phyloP scores from a whole-genome alignment of 2,888 invertebrate genomes.

The Apodemia hepburni region DNA sequence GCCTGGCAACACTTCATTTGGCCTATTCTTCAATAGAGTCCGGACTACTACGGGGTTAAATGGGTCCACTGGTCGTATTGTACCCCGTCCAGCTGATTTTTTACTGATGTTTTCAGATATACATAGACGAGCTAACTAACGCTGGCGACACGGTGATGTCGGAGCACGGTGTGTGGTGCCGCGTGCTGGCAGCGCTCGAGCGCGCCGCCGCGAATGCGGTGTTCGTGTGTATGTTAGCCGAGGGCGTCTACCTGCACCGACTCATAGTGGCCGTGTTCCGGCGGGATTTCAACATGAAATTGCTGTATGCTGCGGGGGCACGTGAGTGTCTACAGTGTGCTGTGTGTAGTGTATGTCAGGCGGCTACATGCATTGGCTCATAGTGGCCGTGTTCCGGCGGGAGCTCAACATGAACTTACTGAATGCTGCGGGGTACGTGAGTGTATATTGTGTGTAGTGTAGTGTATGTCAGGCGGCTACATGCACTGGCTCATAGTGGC shows the following conservation, averaged over 20 bases:
- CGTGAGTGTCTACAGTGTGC: slow-evolving; percentile 42
- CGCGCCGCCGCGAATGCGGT: slow-evolving; percentile 78
- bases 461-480: slow-evolving; percentile 56
- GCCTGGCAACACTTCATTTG: no score
- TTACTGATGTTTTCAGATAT: slow-evolving; percentile 45
- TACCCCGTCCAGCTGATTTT: no score
- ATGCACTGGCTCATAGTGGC: slow-evolving; percentile 84
- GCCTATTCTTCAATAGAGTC: no score
- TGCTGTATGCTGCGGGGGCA: slow-evolving; percentile 71
- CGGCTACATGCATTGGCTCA: slow-evolving; percentile 82
- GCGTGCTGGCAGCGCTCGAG: slow-evolving; percentile 76
- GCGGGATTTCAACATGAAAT: slow-evolving; percentile 69
- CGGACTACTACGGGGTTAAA: no score
- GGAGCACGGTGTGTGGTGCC: slow-evolving; percentile 72
- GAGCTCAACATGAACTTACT: slow-evolving; percentile 72
- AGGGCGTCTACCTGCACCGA: slow-evolving; percentile 83
- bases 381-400: slow-evolving; percentile 82
- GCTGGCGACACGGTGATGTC: slow-evolving; percentile 69
- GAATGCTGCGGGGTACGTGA: slow-evolving; percentile 68
- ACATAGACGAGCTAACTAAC: slow-evolving; percentile 77
- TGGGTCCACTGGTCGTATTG: no score
- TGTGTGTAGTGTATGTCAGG: slow-evolving; percentile 46
- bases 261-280: slow-evolving; percentile 83
- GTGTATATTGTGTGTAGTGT: not conserved
- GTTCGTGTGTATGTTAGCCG: slow-evolving; percentile 85